These are phyloP conservation scores for Brachyrhaphis roseni DNA, from an alignment of 2,797 vertebrate species.

Conservation along the genomic window DNA sequence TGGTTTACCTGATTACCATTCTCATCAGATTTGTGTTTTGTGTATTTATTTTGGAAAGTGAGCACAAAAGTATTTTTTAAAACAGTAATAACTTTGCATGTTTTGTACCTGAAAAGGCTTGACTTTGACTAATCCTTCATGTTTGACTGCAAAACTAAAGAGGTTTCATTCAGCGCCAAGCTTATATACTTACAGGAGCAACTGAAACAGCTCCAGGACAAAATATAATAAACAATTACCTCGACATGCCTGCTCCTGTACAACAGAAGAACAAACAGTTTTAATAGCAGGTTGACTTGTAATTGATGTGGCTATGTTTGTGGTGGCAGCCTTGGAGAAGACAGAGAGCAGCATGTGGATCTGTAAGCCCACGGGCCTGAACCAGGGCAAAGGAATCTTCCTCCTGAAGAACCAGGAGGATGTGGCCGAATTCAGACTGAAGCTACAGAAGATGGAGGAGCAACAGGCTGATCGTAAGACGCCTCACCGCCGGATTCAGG, in stretches of 20 bases:
- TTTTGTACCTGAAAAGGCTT: not conserved
- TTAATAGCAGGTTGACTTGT: not conserved
- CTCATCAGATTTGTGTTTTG: not conserved
- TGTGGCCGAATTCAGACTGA: constrained; percentile 71
- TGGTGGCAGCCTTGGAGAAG: constrained; percentile 51
- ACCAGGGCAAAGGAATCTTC: constrained; percentile 91
- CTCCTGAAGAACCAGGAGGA: constrained; percentile 83
- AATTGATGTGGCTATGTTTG: constrained; percentile 2
- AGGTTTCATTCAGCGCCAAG: not conserved
- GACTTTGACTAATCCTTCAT: not conserved
- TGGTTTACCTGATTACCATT: not conserved
- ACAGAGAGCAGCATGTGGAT: constrained; percentile 84
- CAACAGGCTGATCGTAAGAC: constrained; percentile 47
- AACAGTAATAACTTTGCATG: not conserved
- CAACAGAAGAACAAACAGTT: not conserved
- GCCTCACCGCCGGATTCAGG: constrained; percentile 66
- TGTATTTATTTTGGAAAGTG: not conserved
- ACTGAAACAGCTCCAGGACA: not conserved
- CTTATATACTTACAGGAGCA: not conserved
- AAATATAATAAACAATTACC: not conserved
- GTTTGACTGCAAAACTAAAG: not conserved
- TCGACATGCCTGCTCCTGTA: not conserved
- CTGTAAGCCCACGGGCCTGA: constrained; percentile 88
- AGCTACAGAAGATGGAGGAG: constrained; percentile 71
- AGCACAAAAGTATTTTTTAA: not conserved